These are phyloP conservation scores for Drosophila santomea DNA, from an alignment of 1,140 invertebrate species.

Conservation along the genomic window DNA sequence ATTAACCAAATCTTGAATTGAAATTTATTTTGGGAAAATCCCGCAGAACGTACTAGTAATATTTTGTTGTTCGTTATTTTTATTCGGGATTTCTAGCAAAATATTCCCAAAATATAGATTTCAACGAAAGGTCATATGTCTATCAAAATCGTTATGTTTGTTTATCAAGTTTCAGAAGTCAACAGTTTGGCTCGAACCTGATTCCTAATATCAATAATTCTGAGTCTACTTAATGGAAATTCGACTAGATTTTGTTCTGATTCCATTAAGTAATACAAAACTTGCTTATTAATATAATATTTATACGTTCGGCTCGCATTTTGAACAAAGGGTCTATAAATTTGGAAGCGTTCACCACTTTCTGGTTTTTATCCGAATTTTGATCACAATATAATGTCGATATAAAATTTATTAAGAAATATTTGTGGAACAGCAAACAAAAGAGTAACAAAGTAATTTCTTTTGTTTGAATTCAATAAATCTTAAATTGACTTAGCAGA, in stretches of 20 bases:
- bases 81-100: neutral
- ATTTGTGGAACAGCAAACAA: neutral
- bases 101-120: conserved; percentile 16
- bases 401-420: neutral
- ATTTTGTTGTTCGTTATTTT: conserved; percentile 29
- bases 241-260: conserved; percentile 20
- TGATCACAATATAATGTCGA: no score
- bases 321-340: neutral
- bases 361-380: neutral
- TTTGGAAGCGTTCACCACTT: neutral
- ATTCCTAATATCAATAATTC: conserved; percentile 43
- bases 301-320: conserved; percentile 10
- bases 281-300: conserved; percentile 15
- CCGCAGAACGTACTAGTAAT: conserved; percentile 47
- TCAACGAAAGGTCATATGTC: conserved; percentile 61
- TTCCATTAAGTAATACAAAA: conserved; percentile 10
- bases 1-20: conserved; percentile 39
- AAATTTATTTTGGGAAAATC: conserved; percentile 61
- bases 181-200: conserved; percentile 36
- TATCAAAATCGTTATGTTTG: conserved; percentile 25
- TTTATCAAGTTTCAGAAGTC: conserved; percentile 23
- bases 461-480: neutral
- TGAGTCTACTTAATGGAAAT: conserved; percentile 13
- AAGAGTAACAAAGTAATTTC: neutral
- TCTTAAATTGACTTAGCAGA: neutral